Percentiles rank a stretch among this genome's conserved stretches.
Conservation (phyloP, 2,888 invertebrate species). For the Arge pagana region DNA sequence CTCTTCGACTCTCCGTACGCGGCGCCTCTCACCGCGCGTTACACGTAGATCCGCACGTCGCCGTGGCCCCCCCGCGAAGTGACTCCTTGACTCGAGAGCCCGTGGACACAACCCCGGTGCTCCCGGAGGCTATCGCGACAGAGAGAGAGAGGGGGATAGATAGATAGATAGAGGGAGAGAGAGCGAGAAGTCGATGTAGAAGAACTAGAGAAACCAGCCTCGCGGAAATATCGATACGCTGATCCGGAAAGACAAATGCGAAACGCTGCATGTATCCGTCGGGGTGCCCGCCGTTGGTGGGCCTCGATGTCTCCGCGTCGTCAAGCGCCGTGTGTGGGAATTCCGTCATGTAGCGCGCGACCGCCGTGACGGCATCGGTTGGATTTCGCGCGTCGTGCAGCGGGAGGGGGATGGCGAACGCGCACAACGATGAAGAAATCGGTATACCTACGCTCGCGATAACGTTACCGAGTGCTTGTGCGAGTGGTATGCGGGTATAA, state of each 20-base stretch:
- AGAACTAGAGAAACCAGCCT: constrained; percentile 49
- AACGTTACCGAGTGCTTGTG: not conserved
- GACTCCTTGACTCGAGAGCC: constrained; percentile 44
- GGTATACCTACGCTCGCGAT: too few relatives aligned
- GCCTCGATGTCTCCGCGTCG: constrained; percentile 15
- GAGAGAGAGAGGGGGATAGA: too few relatives aligned
- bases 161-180: too few relatives aligned
- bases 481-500: not conserved
- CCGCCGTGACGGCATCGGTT: constrained; percentile 3
- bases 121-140: not conserved
- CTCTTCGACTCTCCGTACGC: constrained; percentile 37
- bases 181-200: too few relatives aligned
- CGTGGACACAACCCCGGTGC: constrained; percentile 1
- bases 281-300: constrained; percentile 18
- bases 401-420: too few relatives aligned
- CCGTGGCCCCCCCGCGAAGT: constrained; percentile 31
- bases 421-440: too few relatives aligned
- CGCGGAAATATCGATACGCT: constrained; percentile 53
- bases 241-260: constrained; percentile 35
- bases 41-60: too few relatives aligned
- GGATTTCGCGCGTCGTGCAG: not conserved
- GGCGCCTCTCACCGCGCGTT: constrained; percentile 38
- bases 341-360: constrained; percentile 9
- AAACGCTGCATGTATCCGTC: constrained; percentile 16
- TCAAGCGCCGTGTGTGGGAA: constrained; percentile 21